Evolutionary conservation across 2,797 vertebrate species (phyloP).

Genomic region (Eupleurogrammus muticus): DNA sequence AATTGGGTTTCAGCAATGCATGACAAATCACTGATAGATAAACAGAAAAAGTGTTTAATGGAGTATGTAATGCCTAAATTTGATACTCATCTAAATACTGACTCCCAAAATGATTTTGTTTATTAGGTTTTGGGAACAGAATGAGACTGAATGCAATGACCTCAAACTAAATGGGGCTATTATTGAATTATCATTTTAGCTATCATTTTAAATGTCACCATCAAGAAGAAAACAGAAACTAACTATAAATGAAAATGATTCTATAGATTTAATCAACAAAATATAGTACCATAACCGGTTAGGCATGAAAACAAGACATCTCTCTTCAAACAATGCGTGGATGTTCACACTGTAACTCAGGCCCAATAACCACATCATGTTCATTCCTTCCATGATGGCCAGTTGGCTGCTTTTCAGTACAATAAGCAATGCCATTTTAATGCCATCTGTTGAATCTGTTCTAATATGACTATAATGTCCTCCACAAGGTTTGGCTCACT

Average conservation of each 20-base stretch:
- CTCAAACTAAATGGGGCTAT: neutral
- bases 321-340: neutral
- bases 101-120: neutral
- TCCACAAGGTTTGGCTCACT: constrained; percentile 50
- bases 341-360: constrained; percentile 27
- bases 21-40: neutral
- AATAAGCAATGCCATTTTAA: constrained; percentile 52
- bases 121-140: neutral
- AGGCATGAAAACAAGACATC: constrained; percentile 1
- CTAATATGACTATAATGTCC: constrained; percentile 47
- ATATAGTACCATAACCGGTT: neutral
- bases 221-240: neutral
- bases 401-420: constrained; percentile 62
- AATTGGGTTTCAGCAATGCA: constrained; percentile 16
- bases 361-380: constrained; percentile 36
- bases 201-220: neutral
- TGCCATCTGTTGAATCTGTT: constrained; percentile 67
- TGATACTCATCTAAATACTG: neutral
- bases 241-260: neutral
- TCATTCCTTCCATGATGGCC: constrained; percentile 40
- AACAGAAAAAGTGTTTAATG: neutral
- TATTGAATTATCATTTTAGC: constrained; percentile 3
- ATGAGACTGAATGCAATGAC: neutral
- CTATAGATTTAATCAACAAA: neutral
- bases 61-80: neutral